These are phyloP conservation scores for Drosophila infuscata DNA, from an alignment of 2,888 invertebrate species.

Conservation along the genomic window DNA sequence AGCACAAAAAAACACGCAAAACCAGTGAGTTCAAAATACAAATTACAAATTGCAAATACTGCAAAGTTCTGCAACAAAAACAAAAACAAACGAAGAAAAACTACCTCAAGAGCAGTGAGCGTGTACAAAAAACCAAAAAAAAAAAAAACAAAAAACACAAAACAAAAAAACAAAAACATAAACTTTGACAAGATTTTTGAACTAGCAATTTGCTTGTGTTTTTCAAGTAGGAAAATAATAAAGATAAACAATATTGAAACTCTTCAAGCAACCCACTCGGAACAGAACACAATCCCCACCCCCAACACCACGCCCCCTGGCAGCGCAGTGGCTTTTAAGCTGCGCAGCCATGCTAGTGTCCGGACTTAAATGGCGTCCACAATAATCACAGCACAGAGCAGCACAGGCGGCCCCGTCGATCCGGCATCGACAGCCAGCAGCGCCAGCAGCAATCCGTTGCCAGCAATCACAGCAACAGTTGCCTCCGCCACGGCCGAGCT, in stretches of 20 bases:
- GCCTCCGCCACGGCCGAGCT: constrained; percentile 69
- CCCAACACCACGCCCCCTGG: background rate
- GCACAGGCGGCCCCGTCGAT: constrained; percentile 82
- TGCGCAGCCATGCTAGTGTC: constrained; percentile 82
- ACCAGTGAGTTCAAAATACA: constrained; percentile 66
- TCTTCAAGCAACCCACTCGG: background rate
- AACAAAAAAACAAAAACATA: background rate
- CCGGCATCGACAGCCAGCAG: constrained; percentile 68
- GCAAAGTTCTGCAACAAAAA: constrained; percentile 15
- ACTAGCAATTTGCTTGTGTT: constrained; percentile 2
- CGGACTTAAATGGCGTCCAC: constrained; percentile 85
- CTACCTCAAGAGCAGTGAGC: constrained; percentile 74
- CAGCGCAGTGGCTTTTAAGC: constrained; percentile 48
- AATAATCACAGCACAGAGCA: constrained; percentile 85
- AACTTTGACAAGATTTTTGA: constrained; percentile 29
- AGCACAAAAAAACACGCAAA: constrained; percentile 43
- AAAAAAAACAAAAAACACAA: constrained; percentile 19
- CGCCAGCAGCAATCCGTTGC: constrained; percentile 49
- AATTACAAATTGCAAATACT: constrained; percentile 27
- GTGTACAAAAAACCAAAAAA: constrained; percentile 51
- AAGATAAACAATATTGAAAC: constrained; percentile 4
- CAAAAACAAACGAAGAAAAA: constrained; percentile 51
- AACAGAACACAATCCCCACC: background rate
- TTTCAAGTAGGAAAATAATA: background rate
- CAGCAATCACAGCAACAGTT: constrained; percentile 61